These are phyloP conservation scores for Hydraecia micacea DNA, from an alignment of 2,888 invertebrate genomes.

Conservation along the genomic window DNA sequence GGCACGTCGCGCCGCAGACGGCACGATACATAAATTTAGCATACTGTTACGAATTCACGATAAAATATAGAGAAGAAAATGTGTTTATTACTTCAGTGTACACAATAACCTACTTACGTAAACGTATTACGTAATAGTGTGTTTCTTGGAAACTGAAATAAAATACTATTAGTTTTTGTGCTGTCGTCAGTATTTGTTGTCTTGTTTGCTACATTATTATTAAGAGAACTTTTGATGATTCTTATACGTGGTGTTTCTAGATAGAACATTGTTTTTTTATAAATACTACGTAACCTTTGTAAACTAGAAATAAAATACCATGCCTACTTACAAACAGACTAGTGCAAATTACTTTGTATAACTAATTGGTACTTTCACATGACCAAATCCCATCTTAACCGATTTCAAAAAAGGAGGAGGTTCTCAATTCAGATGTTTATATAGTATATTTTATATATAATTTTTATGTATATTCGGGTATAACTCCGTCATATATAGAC, in stretches of 20 bases:
- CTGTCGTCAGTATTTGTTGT: slow-evolving; percentile 1
- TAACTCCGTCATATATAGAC: no score
- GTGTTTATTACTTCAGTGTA: slow-evolving; percentile 57
- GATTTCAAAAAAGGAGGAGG: no score
- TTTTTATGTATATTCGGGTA: no score
- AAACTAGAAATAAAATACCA: background rate
- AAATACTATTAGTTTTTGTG: slow-evolving; percentile 12
- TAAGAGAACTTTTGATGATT: background rate
- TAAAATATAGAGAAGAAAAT: slow-evolving; percentile 56
- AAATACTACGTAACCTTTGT: background rate
- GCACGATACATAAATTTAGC: slow-evolving; percentile 69
- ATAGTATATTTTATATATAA: no score
- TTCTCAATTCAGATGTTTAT: no score
- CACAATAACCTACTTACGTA: slow-evolving; percentile 54
- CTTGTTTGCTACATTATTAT: background rate
- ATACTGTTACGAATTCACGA: slow-evolving; percentile 57
- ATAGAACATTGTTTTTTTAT: background rate
- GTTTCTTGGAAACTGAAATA: slow-evolving; percentile 10
- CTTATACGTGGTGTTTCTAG: background rate
- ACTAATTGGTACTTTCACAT: no score
- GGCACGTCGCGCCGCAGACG: slow-evolving; percentile 69
- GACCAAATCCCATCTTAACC: no score
- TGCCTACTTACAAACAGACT: background rate
- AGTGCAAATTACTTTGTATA: background rate
- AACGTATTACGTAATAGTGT: slow-evolving; percentile 17